Conservation (phyloP, 2,113 vertebrate genomes). For the Notiomystis cincta region DNA sequence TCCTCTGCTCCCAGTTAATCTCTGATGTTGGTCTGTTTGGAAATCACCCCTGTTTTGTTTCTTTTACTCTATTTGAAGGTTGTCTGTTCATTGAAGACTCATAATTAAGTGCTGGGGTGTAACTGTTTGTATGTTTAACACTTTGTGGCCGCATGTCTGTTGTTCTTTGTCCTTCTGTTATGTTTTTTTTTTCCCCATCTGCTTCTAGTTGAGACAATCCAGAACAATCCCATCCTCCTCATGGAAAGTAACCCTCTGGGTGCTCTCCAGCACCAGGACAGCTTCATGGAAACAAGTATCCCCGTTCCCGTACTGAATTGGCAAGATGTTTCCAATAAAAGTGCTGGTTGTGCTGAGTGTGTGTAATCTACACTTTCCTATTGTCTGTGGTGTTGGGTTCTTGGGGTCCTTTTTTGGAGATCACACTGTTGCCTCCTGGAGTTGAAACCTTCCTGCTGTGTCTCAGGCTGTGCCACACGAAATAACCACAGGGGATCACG, state of each 20-base stretch:
- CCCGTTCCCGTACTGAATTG: conserved; percentile 91
- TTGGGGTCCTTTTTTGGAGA: conserved; percentile 30
- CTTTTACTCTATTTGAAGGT: conserved; percentile 15
- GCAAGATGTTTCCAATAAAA: conserved; percentile 87
- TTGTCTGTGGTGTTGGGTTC: conserved; percentile 30
- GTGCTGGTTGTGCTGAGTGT: conserved; percentile 86
- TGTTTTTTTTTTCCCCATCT: conserved; percentile 50
- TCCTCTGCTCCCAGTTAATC: conserved; percentile 33
- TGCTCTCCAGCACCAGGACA: conserved; percentile 80
- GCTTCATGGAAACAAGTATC: conserved; percentile 95
- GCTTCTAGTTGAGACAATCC: conserved; percentile 90
- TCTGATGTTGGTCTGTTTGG: conserved; percentile 40
- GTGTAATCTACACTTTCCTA: conserved; percentile 82
- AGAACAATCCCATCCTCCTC: conserved; percentile 92
- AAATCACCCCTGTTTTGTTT: conserved; percentile 23
- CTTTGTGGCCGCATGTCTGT: conserved; percentile 76
- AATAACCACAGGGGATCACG: background rate
- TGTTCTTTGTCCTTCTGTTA: conserved; percentile 70
- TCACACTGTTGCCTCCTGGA: background rate
- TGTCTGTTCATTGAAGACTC: conserved; percentile 26
- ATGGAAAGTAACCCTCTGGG: conserved; percentile 79
- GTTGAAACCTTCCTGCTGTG: conserved; percentile 51
- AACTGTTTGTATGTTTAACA: conserved; percentile 67
- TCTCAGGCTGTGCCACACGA: background rate
- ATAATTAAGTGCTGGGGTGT: conserved; percentile 48